Evolutionary conservation across 2,797 vertebrate species (phyloP), one percentile per base, ranked within the genome.

Genomic region (Coregonus sp.): DNA sequence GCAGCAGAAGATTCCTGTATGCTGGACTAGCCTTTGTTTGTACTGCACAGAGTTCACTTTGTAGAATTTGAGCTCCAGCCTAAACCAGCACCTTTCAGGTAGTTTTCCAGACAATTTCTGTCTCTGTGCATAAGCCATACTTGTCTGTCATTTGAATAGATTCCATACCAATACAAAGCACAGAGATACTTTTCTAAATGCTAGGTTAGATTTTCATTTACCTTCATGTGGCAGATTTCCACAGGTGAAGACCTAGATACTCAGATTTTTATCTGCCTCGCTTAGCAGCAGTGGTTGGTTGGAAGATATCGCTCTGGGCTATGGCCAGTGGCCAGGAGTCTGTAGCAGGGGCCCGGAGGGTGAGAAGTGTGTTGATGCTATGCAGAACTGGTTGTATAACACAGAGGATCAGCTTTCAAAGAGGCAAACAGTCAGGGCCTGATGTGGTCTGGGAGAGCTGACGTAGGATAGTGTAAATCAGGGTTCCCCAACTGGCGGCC

Each of bases 371-470:
- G 15, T 37, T 52, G 18, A 68, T 51, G 15, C 4, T 70, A 56
- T 51, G 59, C 59, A 70, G 65, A 74, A 37, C 7, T 54, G 59
- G 52, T 82, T 81, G 5, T 68, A 40, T 79, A 80, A 83, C 11
- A 12, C 1, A 20, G 0, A 18, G 0, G 2, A 35, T 81, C 65
- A 29, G 5, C 72, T 77, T 77, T 78, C 71, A 73, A 37, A 25
- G 4, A 47, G 73, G 72, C 37, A 74, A 35, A 68, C 67, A 70
- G 67, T 7, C 29, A 68, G 2, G 12, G 18, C 67, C 16, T 66
- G n/a, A 50, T 52, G 18, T 37, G 51, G 72, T 73, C 51, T 61
- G 0, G 12, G 20, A 3, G 69, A 18, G n/a, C 54, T 73, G 37
- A 79, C 7, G 35, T 56, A 56, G 54, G 54, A 71, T 52, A 71